phyloP scores from a whole-genome alignment of 2,797 vertebrate species.

The Salarias fasciatus region DNA sequence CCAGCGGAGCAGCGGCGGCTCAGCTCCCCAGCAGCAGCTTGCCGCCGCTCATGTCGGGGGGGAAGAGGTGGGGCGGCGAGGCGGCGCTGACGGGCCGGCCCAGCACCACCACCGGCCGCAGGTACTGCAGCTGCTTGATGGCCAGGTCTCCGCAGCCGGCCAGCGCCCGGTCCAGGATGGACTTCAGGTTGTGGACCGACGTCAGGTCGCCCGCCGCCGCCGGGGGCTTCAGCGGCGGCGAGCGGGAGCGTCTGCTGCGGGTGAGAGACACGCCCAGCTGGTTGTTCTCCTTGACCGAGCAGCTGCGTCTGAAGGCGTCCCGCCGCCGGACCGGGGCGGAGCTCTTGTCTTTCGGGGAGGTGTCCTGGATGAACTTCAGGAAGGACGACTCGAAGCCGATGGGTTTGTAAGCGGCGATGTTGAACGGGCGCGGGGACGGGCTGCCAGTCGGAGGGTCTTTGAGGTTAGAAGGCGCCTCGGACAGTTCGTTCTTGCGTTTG shows the following conservation, averaged over 20 bases:
- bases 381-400: constrained; percentile 97
- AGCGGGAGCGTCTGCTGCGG: constrained; percentile 78
- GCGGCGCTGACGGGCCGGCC: constrained; percentile 92
- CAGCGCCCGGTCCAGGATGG: constrained; percentile 95
- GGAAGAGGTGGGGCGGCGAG: constrained; percentile 90
- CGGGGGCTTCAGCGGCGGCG: constrained; percentile 85
- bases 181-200: constrained; percentile 92
- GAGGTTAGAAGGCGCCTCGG: constrained; percentile 73
- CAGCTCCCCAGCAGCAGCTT: constrained; percentile 91
- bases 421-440: constrained; percentile 80
- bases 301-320: constrained; percentile 74
- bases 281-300: constrained; percentile 87
- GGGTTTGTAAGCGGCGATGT: constrained; percentile 92
- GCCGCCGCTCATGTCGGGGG: constrained; percentile 88
- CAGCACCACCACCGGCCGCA: constrained; percentile 97
- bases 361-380: constrained; percentile 96
- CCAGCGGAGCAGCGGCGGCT: too few relatives aligned
- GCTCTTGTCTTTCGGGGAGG: constrained; percentile 82
- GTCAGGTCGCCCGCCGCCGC: constrained; percentile 81
- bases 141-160: constrained; percentile 96
- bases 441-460: constrained; percentile 66
- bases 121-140: constrained; percentile 98
- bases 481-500: constrained; percentile 87
- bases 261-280: constrained; percentile 79
- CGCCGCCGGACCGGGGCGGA: constrained; percentile 65